Conservation (phyloP, 2,797 vertebrate species). For the Coluber constrictor region DNA sequence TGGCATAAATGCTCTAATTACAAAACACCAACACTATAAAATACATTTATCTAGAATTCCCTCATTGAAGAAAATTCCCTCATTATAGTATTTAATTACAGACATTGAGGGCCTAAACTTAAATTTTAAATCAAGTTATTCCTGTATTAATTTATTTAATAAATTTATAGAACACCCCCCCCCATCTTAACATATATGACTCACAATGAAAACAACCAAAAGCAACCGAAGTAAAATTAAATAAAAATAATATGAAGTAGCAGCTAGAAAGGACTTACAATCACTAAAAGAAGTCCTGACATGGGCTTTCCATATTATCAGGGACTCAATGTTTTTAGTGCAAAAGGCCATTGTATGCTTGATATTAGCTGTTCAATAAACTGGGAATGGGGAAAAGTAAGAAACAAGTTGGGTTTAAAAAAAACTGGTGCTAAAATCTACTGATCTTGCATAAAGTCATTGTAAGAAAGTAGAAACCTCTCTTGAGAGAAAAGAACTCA, state of each 20-base stretch:
- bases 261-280: background rate
- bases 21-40: background rate
- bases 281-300: background rate
- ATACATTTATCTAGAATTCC: background rate
- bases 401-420: slow-evolving; percentile 2
- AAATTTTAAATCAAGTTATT: background rate
- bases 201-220: background rate
- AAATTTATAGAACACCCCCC: background rate
- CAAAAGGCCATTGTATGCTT: background rate
- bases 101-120: background rate
- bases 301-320: background rate
- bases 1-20: background rate
- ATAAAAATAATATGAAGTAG: background rate
- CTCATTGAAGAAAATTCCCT: background rate
- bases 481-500: slow-evolving; percentile 36
- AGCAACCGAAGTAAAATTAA: background rate
- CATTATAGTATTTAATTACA: background rate
- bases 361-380: background rate
- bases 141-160: background rate
- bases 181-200: background rate
- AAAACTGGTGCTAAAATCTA: slow-evolving; percentile 46
- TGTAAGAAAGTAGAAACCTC: slow-evolving; percentile 49
- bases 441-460: slow-evolving; percentile 37
- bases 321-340: background rate
- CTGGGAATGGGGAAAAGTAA: background rate